Base-by-base conservation (phyloP, 1,140 invertebrate genomes). In the Arion vulgaris region DNA sequence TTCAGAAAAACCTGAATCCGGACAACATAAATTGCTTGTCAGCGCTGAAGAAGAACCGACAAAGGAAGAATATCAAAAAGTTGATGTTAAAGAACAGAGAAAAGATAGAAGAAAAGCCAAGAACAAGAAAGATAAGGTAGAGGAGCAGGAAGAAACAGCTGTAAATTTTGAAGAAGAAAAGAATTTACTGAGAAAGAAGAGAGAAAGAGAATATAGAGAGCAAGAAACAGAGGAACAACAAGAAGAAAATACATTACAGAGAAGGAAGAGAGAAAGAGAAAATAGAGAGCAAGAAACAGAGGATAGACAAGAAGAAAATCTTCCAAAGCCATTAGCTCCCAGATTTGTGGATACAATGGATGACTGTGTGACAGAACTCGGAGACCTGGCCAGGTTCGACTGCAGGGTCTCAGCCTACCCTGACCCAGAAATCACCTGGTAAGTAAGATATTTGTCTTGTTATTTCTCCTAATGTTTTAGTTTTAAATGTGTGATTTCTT, bases 401-500 rank as follows among this genome's bases (percentile, higher is more conserved):
- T 94, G 97, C 32, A 95, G 96, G 90, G 96, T 98, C 83, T 96
- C 96, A 90, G 98, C 98, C 80, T 99, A 96, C 91, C 98, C 98
- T 15, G 96, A 97, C 91, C 98, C 98, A 19, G 95, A 95, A 74
- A 95, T 99, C 53, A 95, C 95, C 53, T 98, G 97, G 95, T 94
- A 82, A 85, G 89, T 1, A 1, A 9, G 13, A 19, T 28, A 23
- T 9, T 15, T 45, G 28, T 38, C 23, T 36, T 7, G 9, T 71
- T 71, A 28, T 28, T 28, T 71, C 9, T 69, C n/a, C 26, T 11
- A 28, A 36, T 69, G n/a, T 36, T 9, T 69, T 36, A 11, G n/a
- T 69, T 69, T 26, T 32, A 69, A 9, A 32, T 69, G 9, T n/a
- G n/a, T n/a, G n/a, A n/a, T n/a, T n/a, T n/a, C n/a, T n/a, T n/a